A percentile compares a stretch with the other conserved stretches of the same genome.
Conservation (phyloP, 2,888 invertebrate species). For the Scotopteryx bipunctaria region DNA sequence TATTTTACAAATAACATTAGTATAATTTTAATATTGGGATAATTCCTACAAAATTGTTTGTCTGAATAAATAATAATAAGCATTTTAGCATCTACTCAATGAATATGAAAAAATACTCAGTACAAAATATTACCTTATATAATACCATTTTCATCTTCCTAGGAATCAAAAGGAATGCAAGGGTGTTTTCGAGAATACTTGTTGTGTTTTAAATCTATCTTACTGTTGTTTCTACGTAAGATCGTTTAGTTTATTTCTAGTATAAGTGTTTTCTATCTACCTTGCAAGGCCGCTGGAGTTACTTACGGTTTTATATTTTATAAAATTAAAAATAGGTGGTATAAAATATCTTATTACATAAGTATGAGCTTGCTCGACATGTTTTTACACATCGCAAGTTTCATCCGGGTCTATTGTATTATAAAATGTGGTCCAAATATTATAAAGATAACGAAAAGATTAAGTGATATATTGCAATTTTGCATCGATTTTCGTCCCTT, state of each 20-base stretch:
- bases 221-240: background rate
- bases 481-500: no score
- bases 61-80: no score
- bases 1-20: conserved; percentile 2
- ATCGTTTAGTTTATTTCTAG: background rate
- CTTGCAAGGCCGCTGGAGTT: conserved; percentile 21
- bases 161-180: conserved; percentile 28
- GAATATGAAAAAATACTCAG: background rate
- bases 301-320: background rate
- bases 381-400: background rate
- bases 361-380: no score
- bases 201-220: background rate
- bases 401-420: background rate
- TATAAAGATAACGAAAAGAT: background rate
- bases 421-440: background rate
- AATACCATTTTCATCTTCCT: background rate
- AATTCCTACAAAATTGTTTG: no score
- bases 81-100: no score
- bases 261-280: conserved; percentile 7
- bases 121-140: background rate
- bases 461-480: no score
- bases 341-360: no score
- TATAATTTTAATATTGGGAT: no score
- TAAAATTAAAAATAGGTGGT: background rate
- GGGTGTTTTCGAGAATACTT: conserved; percentile 4